Percentiles rank a stretch among this genome's conserved stretches.
These are phyloP conservation scores for Zoanthus gigantus DNA, from an alignment of 92 coral and sea anemone genomes.

Conservation along the genomic window DNA sequence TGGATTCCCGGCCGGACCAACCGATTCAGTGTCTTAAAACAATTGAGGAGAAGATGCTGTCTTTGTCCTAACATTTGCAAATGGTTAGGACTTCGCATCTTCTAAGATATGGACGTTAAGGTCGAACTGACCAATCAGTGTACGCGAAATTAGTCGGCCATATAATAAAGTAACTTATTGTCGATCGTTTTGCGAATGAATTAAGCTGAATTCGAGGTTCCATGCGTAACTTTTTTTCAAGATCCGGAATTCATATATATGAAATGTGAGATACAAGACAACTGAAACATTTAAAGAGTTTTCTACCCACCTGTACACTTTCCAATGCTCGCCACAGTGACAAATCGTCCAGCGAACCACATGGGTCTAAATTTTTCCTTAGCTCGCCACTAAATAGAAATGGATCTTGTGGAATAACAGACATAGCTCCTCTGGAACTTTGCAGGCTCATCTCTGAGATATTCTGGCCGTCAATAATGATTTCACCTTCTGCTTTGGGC, in stretches of 20 bases:
- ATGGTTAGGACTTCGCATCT: too few species aligned
- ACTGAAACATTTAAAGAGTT: background rate
- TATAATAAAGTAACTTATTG: too few species aligned
- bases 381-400: slow-evolving; percentile 32
- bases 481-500: slow-evolving; percentile 31
- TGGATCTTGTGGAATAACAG: slow-evolving; percentile 42
- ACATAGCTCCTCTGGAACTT: slow-evolving; percentile 27
- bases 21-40: too few species aligned
- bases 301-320: slow-evolving; percentile 23
- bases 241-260: background rate
- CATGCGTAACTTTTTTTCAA: too few species aligned
- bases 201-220: background rate
- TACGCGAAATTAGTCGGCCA: too few species aligned
- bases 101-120: too few species aligned
- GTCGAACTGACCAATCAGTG: too few species aligned
- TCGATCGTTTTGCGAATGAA: too few species aligned
- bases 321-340: slow-evolving; percentile 45
- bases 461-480: slow-evolving; percentile 17
- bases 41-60: too few species aligned
- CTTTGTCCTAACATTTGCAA: too few species aligned
- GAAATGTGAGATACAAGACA: background rate
- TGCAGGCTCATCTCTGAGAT: slow-evolving; percentile 26
- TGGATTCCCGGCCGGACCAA: too few species aligned
- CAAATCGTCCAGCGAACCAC: background rate
- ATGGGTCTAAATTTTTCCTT: slow-evolving; percentile 36